phyloP scores from a whole-genome alignment of 2,888 invertebrate genomes.

The Phrixothrix hirtus region DNA sequence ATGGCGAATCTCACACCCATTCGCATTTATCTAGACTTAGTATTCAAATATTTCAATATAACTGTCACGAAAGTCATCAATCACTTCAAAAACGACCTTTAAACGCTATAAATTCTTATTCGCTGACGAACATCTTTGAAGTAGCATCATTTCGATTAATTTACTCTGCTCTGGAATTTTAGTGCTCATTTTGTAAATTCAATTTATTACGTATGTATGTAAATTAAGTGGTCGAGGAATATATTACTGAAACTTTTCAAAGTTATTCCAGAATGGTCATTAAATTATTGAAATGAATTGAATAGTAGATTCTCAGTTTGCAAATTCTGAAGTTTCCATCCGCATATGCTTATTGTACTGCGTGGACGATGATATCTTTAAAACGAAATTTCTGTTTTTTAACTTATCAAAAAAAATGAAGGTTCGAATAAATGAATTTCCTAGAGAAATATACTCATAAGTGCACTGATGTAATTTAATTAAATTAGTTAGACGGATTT shows the following conservation, averaged over 20 bases:
- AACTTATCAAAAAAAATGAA: too few species aligned
- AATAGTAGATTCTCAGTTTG: too few species aligned
- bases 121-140: not conserved
- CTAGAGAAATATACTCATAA: too few species aligned
- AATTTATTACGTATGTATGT: not conserved
- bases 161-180: not conserved
- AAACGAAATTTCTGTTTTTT: too few species aligned
- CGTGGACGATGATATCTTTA: too few species aligned
- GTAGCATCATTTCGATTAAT: not conserved
- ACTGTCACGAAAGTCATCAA: slow-evolving; percentile 32
- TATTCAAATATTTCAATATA: slow-evolving; percentile 37
- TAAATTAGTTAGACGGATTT: too few species aligned
- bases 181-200: not conserved
- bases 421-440: too few species aligned
- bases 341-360: too few species aligned
- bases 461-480: too few species aligned
- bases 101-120: not conserved
- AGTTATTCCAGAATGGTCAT: not conserved
- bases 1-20: slow-evolving; percentile 27
- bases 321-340: too few species aligned
- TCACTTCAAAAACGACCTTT: slow-evolving; percentile 17
- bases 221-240: not conserved
- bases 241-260: not conserved
- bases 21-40: slow-evolving; percentile 32
- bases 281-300: too few species aligned